A percentile compares a stretch with the other conserved stretches of the same genome.
Conservation (phyloP, 2,797 vertebrate genomes). For the Diceros bicornis region DNA sequence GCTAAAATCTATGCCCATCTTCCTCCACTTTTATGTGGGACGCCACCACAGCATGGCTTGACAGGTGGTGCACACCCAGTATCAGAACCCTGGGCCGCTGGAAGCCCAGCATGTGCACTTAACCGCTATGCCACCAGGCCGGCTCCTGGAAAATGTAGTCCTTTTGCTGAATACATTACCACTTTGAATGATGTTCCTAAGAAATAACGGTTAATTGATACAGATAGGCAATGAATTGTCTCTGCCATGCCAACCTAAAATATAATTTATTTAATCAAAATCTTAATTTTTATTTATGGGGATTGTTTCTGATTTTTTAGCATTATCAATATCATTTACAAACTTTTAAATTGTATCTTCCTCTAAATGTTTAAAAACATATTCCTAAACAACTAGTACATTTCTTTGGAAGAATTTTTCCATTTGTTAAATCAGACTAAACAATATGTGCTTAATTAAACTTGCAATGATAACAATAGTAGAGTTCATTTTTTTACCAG, state of each 20-base stretch:
- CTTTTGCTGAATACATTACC: neutral
- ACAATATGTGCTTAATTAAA: slow-evolving; percentile 4
- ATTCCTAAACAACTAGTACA: neutral
- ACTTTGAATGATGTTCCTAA: neutral
- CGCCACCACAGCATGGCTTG: too few relatives aligned
- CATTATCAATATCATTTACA: neutral
- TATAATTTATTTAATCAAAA: slow-evolving; percentile 33
- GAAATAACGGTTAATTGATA: neutral
- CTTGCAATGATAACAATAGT: neutral
- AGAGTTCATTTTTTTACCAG: neutral
- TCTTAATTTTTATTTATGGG: neutral
- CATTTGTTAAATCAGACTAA: slow-evolving; percentile 8
- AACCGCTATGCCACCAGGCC: too few relatives aligned
- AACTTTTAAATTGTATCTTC: neutral
- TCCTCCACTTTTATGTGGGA: too few relatives aligned
- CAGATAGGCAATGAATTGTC: neutral
- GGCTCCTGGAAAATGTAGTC: neutral
- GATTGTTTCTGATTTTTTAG: neutral
- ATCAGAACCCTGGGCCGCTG: too few relatives aligned
- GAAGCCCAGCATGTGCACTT: too few relatives aligned
- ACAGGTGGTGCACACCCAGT: too few relatives aligned
- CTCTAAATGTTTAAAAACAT: neutral
- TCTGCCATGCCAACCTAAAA: neutral
- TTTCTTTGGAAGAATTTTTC: neutral
- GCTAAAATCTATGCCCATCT: too few relatives aligned